Base-by-base conservation (phyloP, 2,797 vertebrate genomes). In the Silurus lanzhouensis region DNA sequence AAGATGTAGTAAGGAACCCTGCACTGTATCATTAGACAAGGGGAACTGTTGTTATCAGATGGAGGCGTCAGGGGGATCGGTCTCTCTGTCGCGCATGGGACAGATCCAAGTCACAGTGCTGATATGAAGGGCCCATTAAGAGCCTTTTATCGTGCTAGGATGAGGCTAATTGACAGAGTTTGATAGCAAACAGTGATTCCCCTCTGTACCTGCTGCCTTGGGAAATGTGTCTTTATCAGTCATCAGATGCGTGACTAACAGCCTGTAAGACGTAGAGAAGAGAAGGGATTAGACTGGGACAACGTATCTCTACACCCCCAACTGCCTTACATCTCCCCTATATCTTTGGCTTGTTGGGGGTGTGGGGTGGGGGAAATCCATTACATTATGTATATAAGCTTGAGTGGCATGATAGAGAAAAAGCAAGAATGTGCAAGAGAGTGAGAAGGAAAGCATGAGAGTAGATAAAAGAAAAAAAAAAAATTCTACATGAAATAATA, bases 51-150 rank as follows among this genome's bases (percentile, higher is more conserved):
- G 92, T 94, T 96, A 97, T 98, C 97, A 96, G 95, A 96, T 95
- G 82, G 87, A 95, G 95, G 95, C 93, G 91, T 81, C 94, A 3
- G 38, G 93, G 93, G 94, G 95, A 97, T 95, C 94, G 94, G 93
- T 96, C 95, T 94, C 94, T 91, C 90, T 93, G 80, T 93, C 93
- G 91, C 94, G 93, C 93, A 94, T 90, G 92, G 92, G 92, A 92
- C 88, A 70, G 60, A 95, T 93, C 93, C 93, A 67, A 94, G 94
- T 93, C 95, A 90, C 94, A 90, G 88, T 87, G 89, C 94, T 96
- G 97, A 98, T 98, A 98, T 93, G 95, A 96, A 95, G 96, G 94
- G 93, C 93, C 96, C 96, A 98, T 98, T 98, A 97, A 93, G 93
- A 94, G 93, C 91, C 93, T 93, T 94, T 97, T 98, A 99, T 98